Evolutionary conservation across 2,888 invertebrate genomes (phyloP), one percentile per base, ranked within the genome.

Genomic region (Amphimallon solstitiale): DNA sequence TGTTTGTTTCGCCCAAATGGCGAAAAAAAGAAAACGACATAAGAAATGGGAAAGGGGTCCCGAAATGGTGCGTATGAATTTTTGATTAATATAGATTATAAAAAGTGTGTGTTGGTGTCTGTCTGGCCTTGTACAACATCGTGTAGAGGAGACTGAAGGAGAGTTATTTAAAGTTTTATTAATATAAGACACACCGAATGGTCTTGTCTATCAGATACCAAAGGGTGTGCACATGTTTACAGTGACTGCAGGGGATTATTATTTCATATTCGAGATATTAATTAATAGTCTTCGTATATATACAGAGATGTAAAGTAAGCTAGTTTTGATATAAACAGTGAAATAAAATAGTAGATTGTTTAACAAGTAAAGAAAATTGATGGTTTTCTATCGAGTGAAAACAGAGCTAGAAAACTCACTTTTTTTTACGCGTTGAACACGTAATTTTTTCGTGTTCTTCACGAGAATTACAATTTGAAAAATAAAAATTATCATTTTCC

Each of bases 121-220:
- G 45, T 19, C 19, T 45, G 14, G 56, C 73, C 75, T n/a, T n/a
- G n/a, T n/a, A n/a, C n/a, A n/a, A n/a, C n/a, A n/a, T n/a, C n/a
- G n/a, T n/a, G n/a, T n/a, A n/a, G n/a, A n/a, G 78, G 75, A 29
- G 76, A 76, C 71, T 72, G 56, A 68, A 69, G 70, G 56, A 61
- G 66, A 74, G 77, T 77, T 80, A 80, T 81, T 80, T 80, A 79
- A 70, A 76, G 78, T 77, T 78, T 79, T 80, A 80, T 80, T 81
- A 79, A 79, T 80, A 79, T n/a, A n/a, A n/a, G n/a, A 79, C 79
- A 77, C 77, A 76, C 79, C 79, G 79, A 80, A 80, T 79, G 80
- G 72, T 76, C 76, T 77, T 79, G 81, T 81, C 81, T 77, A 79
- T 81, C 79, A 80, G 74, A 74, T n/a, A n/a, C n/a, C 64, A 70